phyloP scores from a whole-genome alignment of 2,797 vertebrate genomes.

The Anableps anableps region DNA sequence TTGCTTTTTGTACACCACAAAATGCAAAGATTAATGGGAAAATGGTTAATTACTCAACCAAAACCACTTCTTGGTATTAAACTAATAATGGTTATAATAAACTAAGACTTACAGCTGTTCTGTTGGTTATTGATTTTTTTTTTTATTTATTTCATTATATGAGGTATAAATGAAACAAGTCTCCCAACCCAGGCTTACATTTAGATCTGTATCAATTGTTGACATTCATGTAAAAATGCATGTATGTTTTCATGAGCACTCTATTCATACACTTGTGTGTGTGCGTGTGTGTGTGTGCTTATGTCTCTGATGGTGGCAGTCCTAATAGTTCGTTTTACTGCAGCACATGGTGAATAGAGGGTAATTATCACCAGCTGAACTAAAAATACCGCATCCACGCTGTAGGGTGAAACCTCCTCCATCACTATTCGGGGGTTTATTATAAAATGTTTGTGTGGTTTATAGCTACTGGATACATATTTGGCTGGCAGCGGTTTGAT shows the following conservation, averaged over 20 bases:
- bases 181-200: conserved; percentile 7
- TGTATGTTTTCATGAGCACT: conserved; percentile 9
- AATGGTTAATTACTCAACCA: no score
- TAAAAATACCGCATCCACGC: conserved; percentile 78
- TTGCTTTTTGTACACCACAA: no score
- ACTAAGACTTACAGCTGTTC: no score
- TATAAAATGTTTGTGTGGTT: conserved; percentile 79
- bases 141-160: conserved; percentile 26
- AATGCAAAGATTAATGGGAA: no score
- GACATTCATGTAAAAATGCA: conserved; percentile 19
- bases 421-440: conserved; percentile 77
- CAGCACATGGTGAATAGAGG: conserved; percentile 71
- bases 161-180: conserved; percentile 21
- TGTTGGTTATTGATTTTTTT: conserved; percentile 22
- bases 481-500: conserved; percentile 82
- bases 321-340: conserved; percentile 61
- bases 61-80: no score
- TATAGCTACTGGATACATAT: conserved; percentile 81
- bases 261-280: conserved; percentile 25
- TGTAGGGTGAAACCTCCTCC: conserved; percentile 80
- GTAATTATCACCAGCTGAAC: conserved; percentile 79
- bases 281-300: conserved; percentile 1
- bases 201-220: conserved; percentile 26
- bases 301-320: conserved; percentile 63
- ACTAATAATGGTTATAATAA: no score